Conservation (phyloP, 2,888 invertebrate species). For the Cephus pygmeus region DNA sequence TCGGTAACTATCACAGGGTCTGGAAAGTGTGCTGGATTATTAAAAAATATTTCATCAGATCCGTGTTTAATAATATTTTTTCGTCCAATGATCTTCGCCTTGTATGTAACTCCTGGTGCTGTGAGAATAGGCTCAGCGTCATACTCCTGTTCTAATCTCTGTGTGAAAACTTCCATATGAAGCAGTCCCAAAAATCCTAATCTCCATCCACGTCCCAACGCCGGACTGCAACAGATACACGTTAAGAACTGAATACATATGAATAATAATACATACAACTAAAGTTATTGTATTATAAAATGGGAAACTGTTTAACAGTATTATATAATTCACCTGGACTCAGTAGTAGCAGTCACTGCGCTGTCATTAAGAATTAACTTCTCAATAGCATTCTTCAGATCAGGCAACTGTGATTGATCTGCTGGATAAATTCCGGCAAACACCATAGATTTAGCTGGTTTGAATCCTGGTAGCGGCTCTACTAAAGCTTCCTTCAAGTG, state of each 20-base stretch:
- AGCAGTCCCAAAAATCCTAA: constrained; percentile 87
- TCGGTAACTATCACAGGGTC: constrained; percentile 75
- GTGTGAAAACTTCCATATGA: constrained; percentile 90
- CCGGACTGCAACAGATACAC: constrained; percentile 71
- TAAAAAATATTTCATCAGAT: constrained; percentile 71
- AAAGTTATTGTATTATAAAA: not conserved
- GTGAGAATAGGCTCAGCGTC: constrained; percentile 85
- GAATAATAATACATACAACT: not conserved
- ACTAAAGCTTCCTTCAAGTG: constrained; percentile 69
- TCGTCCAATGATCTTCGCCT: constrained; percentile 79
- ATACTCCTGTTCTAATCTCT: constrained; percentile 86
- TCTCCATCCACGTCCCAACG: constrained; percentile 90
- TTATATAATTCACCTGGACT: constrained; percentile 76
- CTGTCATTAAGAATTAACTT: constrained; percentile 95
- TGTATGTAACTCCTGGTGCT: constrained; percentile 88
- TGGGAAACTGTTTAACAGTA: not conserved
- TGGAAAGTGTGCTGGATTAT: constrained; percentile 83
- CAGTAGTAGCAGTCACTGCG: constrained; percentile 83
- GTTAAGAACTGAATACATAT: not conserved
- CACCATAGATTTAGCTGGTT: constrained; percentile 81
- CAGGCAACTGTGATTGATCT: constrained; percentile 85
- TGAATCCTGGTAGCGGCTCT: constrained; percentile 74
- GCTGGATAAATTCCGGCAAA: constrained; percentile 92
- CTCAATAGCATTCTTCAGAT: constrained; percentile 84
- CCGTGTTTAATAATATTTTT: constrained; percentile 77